Base-by-base conservation (phyloP, 2,113 vertebrate genomes). In the Macquaria australasica region DNA sequence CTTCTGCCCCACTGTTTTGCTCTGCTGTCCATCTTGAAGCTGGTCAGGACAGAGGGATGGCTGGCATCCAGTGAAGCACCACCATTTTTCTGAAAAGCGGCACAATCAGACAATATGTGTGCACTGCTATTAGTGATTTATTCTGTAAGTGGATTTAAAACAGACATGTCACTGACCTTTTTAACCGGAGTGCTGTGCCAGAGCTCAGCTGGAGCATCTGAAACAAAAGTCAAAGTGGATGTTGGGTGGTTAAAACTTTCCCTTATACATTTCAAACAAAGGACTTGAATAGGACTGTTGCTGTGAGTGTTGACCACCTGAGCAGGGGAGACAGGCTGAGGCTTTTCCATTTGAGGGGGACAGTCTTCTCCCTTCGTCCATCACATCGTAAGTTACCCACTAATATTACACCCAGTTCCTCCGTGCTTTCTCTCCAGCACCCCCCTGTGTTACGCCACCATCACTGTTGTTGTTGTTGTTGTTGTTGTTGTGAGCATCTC, bases 111-210 rank as follows among this genome's bases (percentile, higher is more conserved):
- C 21, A 45, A 3, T 25, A 20, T 48, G 7, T 12, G 31, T 31
- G 18, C 23, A 18, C 18, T 18, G 6, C 5, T 48, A 16, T 31
- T 23, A 9, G 14, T 1, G 10, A 18, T 73, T 58, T 23, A 53
- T 21, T 41, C 2, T 6, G 0, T 16, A 21, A 2, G 9, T 4
- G 23, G 3, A 28, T n/a, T 56, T 2, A 45, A 64, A 45, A 64
- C 15, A 34, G 21, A 25, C 43, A 34, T 7, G 8, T 34, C 37
- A 82, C 82, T 9, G 39, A 87, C 88, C 83, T 50, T 41, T 77
- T 89, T 90, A 21, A 90, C 48, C 25, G 90, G 92, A 70, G 91
- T 87, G 58, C 90, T 93, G 73, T 93, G 88, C 87, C 87, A 77
- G 28, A 43, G 45, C 51, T 83, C 67, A 73, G 83, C 73, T 71